Percentiles rank a stretch among this genome's conserved stretches.
These are phyloP conservation scores for Melopsittacus undulatus DNA, from an alignment of 2,797 vertebrate species.

Conservation along the genomic window DNA sequence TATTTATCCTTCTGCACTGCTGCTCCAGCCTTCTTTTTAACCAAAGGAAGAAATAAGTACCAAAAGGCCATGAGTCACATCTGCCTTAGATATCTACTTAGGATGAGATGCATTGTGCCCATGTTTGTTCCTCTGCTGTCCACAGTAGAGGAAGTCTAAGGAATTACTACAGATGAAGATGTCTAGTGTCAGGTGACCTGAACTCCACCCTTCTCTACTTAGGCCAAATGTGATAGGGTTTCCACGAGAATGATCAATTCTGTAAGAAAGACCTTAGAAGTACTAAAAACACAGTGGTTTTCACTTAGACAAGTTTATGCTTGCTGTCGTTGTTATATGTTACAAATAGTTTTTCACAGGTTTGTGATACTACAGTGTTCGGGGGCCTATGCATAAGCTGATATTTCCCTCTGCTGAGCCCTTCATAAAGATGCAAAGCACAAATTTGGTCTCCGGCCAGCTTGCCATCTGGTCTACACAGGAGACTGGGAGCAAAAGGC, in stretches of 20 bases:
- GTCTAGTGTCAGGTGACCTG: background rate
- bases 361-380: background rate
- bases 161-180: background rate
- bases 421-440: background rate
- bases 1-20: background rate
- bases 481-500: background rate
- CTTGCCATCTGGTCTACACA: background rate
- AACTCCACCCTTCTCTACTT: background rate
- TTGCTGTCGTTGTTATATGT: background rate
- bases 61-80: background rate
- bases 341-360: background rate
- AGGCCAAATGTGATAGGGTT: background rate
- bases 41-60: background rate
- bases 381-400: background rate
- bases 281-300: background rate
- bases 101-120: background rate
- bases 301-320: background rate
- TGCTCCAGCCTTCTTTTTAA: fast-evolving
- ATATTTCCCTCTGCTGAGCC: background rate
- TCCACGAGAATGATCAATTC: background rate
- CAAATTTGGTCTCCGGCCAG: background rate
- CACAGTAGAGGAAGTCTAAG: background rate
- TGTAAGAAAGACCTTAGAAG: background rate
- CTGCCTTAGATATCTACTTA: background rate
- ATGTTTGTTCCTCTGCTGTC: background rate